phyloP scores from a whole-genome alignment of 2,113 vertebrate genomes.

The Poeciliopsis turrubarensis region DNA sequence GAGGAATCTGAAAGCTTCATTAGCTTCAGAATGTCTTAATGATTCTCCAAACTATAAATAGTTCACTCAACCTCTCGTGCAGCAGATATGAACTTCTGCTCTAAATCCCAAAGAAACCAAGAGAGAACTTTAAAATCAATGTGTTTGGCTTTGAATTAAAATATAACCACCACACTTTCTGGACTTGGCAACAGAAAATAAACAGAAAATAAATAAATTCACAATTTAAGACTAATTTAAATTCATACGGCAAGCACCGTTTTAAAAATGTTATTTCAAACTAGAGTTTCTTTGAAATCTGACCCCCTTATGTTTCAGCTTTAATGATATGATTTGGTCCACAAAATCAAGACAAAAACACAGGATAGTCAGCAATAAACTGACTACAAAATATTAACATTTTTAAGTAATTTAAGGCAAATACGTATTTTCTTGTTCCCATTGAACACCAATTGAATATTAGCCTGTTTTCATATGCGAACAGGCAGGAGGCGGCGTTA shows the following conservation, averaged over 20 bases:
- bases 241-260: neutral
- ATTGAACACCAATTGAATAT: neutral
- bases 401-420: too few relatives aligned
- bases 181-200: neutral
- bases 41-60: neutral
- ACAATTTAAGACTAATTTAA: neutral
- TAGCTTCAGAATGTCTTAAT: neutral
- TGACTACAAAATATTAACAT: neutral
- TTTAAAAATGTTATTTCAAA: neutral
- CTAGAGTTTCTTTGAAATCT: neutral
- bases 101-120: too few relatives aligned
- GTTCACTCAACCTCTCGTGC: neutral
- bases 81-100: neutral
- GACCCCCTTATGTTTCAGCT: neutral
- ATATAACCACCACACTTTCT: neutral
- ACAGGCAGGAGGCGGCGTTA: too few relatives aligned
- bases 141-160: neutral
- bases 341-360: neutral
- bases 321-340: neutral
- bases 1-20: too few relatives aligned
- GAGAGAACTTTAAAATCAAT: neutral
- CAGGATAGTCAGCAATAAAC: neutral
- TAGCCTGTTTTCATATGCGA: neutral
- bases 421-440: neutral
- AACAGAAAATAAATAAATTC: neutral